Evolutionary conservation across 2,113 vertebrate species (phyloP).

Genomic region (Pampusana beccarii): DNA sequence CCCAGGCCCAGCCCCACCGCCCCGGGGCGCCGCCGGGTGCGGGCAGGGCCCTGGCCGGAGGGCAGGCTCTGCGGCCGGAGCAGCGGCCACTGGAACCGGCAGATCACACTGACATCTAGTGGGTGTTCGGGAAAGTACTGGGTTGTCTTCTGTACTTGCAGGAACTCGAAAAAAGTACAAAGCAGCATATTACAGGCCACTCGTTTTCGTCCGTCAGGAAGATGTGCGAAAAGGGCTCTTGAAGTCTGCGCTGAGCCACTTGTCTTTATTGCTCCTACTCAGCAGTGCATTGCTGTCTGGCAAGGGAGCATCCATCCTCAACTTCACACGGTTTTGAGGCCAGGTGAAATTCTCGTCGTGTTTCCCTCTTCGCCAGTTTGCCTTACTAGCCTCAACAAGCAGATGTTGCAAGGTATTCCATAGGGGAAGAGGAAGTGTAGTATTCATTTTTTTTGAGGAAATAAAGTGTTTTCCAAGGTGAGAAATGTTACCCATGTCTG

Average conservation of each 20-base stretch:
- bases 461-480: background rate
- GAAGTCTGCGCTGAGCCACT: background rate
- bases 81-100: background rate
- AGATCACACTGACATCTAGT: conserved; percentile 73
- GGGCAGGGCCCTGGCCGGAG: too few relatives aligned
- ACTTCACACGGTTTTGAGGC: background rate
- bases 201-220: background rate
- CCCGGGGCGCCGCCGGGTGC: too few relatives aligned
- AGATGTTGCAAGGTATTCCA: background rate
- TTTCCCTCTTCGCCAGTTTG: background rate
- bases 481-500: background rate
- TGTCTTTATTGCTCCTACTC: background rate
- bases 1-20: too few relatives aligned
- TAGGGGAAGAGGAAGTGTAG: background rate
- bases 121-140: background rate
- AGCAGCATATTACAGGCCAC: fast-evolving
- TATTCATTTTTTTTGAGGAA: background rate
- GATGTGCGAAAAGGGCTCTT: background rate
- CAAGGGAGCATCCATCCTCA: background rate
- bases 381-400: background rate
- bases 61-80: background rate
- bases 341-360: fast-evolving
- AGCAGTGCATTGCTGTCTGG: background rate
- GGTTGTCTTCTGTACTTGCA: fast-evolving
- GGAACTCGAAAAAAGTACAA: fast-evolving